A percentile compares a stretch with the other conserved stretches of the same genome.
These are phyloP conservation scores for Portevinia maculata DNA, from an alignment of 2,888 invertebrate genomes.

Conservation along the genomic window DNA sequence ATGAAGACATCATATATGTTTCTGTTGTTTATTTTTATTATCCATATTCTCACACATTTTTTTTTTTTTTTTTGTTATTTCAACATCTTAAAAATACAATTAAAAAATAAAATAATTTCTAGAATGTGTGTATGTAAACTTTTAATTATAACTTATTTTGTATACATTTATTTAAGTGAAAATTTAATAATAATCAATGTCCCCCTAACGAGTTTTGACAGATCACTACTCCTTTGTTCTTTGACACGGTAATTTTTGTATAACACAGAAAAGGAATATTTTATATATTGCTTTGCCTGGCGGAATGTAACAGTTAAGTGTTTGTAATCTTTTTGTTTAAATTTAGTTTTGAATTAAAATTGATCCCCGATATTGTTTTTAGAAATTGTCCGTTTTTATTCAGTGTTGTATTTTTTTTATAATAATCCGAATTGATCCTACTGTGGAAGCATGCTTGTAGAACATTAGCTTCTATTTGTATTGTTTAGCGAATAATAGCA, in stretches of 20 bases:
- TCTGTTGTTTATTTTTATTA: background rate
- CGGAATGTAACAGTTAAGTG: constrained; percentile 77
- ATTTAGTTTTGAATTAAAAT: constrained; percentile 34
- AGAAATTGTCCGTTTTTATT: constrained; percentile 16
- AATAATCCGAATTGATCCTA: constrained; percentile 21
- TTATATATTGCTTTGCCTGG: constrained; percentile 83
- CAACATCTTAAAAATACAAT: constrained; percentile 26
- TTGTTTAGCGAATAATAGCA: constrained; percentile 2
- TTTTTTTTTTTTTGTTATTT: constrained; percentile 20
- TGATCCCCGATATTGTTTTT: too few relatives aligned
- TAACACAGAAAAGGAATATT: constrained; percentile 67
- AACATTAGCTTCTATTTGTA: constrained; percentile 35
- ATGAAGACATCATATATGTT: constrained; percentile 1
- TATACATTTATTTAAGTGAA: constrained; percentile 10
- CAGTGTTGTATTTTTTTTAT: constrained; percentile 35
- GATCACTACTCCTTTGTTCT: constrained; percentile 67
- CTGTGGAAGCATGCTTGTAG: constrained; percentile 54
- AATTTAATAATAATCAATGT: constrained; percentile 34
- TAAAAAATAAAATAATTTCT: constrained; percentile 28
- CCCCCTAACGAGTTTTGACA: constrained; percentile 56
- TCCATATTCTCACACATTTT: constrained; percentile 10
- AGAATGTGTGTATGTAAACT: constrained; percentile 61
- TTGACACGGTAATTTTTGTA: constrained; percentile 69
- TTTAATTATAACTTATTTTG: background rate
- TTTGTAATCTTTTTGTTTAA: constrained; percentile 30